Evolutionary conservation across 2,797 vertebrate species (phyloP), one percentile per base, ranked within the genome.

Genomic region (Onychomys leucogaster): DNA sequence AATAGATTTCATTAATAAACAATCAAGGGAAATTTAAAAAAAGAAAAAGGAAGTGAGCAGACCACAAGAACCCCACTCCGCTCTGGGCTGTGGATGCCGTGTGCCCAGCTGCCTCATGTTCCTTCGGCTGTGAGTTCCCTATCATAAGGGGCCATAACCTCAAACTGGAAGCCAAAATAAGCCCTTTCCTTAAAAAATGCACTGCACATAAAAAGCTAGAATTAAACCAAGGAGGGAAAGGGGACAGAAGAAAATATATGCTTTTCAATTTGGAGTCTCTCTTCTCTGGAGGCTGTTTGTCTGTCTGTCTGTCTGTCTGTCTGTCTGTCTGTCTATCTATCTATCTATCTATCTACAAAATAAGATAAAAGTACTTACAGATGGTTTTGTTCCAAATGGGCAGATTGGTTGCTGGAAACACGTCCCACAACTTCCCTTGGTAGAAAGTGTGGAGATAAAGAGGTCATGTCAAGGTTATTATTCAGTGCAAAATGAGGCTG

Each of bases 401-500:
- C 99, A 99, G 3, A 94, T 59, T 1, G 97, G 96, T 13, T 81
- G 3, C 0, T 98, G 97, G 0, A 80, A 82, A 94, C 99, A 99
- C 55, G 95, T 71, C 1, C 93, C 96, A 96, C 99, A 99, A 59
- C 95, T 98, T 77, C 98, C 98, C 99, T 99, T 97, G 59, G 96
- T 92, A 92, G 95, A 97, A 98, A 69, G 46, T 34, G 97, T 4
- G 97, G 96, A 96, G 80, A 37, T n/a, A 98, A 7, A 97, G 96
- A 89, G 8, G 94, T 29, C 23, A 97, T 77, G 59, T 93, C 25
- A 71, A 43, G 19, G 57, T 94, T 59, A 93, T 43, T 88, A 52
- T 90, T 82, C 32, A 82, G 76, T 65, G 16, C 23, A 90, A 76
- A 95, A 67, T 6, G 17, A 95, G 49, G 52, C 21, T 23, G 49